Conservation (phyloP, 2,888 invertebrate species). For the Cheilosia impressa region DNA sequence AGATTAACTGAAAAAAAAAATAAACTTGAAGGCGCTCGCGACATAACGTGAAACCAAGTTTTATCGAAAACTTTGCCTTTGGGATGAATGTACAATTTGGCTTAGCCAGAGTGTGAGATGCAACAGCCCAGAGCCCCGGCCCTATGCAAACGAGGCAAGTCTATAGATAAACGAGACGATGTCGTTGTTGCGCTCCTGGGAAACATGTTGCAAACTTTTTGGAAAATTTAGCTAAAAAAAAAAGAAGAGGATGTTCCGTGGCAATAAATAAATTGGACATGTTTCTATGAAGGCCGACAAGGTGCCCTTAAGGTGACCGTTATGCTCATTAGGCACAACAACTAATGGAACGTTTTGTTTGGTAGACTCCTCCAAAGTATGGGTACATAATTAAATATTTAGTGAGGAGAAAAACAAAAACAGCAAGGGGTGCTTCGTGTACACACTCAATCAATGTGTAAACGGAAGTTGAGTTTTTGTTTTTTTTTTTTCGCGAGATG, state of each 20-base stretch:
- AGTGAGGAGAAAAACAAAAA: constrained; percentile 21
- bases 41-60: constrained; percentile 70
- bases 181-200: constrained; percentile 67
- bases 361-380: background rate
- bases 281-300: constrained; percentile 64
- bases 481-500: constrained; percentile 43
- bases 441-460: constrained; percentile 45
- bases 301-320: constrained; percentile 67
- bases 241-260: constrained; percentile 32
- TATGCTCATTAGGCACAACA: constrained; percentile 51
- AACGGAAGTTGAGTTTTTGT: background rate
- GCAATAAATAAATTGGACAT: constrained; percentile 73
- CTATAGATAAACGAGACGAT: constrained; percentile 62
- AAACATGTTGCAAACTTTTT: constrained; percentile 69
- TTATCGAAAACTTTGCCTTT: constrained; percentile 69
- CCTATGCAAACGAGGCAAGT: constrained; percentile 61
- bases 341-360: constrained; percentile 5
- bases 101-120: constrained; percentile 34
- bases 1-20: constrained; percentile 65
- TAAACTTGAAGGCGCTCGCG: constrained; percentile 49
- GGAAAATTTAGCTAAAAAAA: constrained; percentile 53
- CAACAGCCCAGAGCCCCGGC: constrained; percentile 44
- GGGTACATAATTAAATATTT: constrained; percentile 63
- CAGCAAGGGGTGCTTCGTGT: constrained; percentile 8
- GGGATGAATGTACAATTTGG: constrained; percentile 45